Percentiles rank a stretch among this genome's conserved stretches.
These are phyloP conservation scores for Eristalis intricaria DNA, from an alignment of 2,888 invertebrate genomes.

Conservation along the genomic window DNA sequence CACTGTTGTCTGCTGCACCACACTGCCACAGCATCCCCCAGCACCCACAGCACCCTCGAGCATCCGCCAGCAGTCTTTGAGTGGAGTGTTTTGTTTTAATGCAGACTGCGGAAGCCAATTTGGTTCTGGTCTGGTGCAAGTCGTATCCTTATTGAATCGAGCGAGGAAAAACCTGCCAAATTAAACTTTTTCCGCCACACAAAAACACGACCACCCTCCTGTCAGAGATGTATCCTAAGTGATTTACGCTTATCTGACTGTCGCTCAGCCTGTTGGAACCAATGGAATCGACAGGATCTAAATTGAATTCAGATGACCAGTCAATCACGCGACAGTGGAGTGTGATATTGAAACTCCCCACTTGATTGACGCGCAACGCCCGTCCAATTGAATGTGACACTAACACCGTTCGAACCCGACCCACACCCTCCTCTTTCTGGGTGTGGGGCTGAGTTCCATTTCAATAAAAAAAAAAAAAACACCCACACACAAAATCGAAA, in stretches of 20 bases:
- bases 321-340: constrained; percentile 63
- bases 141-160: constrained; percentile 70
- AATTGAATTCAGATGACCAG: constrained; percentile 72
- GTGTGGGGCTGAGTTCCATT: constrained; percentile 25
- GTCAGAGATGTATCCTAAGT: constrained; percentile 21
- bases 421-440: neutral
- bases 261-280: constrained; percentile 59
- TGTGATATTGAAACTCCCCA: constrained; percentile 29
- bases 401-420: neutral
- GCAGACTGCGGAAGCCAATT: constrained; percentile 70
- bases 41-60: neutral
- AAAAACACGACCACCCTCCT: neutral
- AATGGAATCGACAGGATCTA: constrained; percentile 64
- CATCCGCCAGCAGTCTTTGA: neutral
- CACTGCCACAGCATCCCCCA: neutral
- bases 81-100: constrained; percentile 68
- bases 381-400: constrained; percentile 44
- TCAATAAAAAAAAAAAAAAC: constrained; percentile 37
- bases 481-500: neutral
- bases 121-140: constrained; percentile 68
- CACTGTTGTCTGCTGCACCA: constrained; percentile 64
- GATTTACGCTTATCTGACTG: constrained; percentile 63
- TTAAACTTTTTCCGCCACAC: constrained; percentile 55
- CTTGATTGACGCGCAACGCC: constrained; percentile 53
- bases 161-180: constrained; percentile 57